These are phyloP conservation scores for Psilopsiagon aurifrons DNA, from an alignment of 2,113 vertebrate genomes.

Conservation along the genomic window DNA sequence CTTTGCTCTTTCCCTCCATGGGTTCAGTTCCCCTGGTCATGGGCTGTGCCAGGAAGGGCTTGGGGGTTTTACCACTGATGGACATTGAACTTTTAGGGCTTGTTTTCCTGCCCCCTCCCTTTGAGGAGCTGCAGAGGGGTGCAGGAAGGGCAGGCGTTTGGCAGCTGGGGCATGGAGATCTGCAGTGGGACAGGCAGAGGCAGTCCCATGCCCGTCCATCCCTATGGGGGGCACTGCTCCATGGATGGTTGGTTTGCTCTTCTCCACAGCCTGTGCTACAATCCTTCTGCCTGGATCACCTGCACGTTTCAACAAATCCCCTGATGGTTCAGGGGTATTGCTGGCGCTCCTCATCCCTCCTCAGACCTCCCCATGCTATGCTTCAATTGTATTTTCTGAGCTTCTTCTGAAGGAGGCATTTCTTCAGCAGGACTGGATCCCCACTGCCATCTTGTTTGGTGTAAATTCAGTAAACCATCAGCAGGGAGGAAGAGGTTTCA, in stretches of 20 bases:
- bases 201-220: neutral
- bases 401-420: neutral
- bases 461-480: neutral
- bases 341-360: neutral
- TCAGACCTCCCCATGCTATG: neutral
- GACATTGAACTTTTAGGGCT: neutral
- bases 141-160: accelerated
- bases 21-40: neutral
- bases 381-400: neutral
- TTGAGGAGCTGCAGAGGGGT: neutral
- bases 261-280: neutral
- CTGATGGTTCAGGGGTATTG: no score
- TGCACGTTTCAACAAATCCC: neutral
- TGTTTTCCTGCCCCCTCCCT: neutral
- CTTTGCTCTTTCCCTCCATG: neutral
- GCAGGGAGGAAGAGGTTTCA: neutral
- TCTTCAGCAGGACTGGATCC: neutral
- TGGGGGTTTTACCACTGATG: neutral
- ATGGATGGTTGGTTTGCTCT: neutral
- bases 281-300: neutral
- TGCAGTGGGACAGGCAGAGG: neutral
- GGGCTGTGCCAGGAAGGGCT: neutral
- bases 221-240: neutral
- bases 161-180: accelerated
- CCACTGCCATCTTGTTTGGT: neutral